phyloP scores from a whole-genome alignment of 2,888 invertebrate genomes.

The Anthophora plumipes region DNA sequence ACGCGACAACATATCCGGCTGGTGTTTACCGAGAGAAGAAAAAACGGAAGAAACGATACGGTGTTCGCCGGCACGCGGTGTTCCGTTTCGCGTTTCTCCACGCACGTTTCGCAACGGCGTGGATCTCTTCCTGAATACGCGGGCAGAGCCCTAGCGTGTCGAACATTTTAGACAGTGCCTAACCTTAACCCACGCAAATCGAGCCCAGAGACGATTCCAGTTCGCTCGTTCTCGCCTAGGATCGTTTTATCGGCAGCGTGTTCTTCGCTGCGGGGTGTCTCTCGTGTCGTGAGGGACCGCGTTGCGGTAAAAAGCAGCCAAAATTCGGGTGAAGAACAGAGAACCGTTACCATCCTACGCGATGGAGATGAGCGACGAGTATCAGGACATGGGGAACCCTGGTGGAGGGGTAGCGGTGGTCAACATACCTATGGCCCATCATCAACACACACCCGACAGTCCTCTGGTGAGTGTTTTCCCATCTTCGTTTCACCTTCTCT shows the following conservation, averaged over 20 bases:
- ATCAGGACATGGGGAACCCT: slow-evolving; percentile 82
- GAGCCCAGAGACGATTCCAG: slow-evolving; percentile 4
- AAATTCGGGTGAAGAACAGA: slow-evolving; percentile 95
- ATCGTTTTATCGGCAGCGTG: slow-evolving; percentile 40
- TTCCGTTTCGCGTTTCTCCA: not conserved
- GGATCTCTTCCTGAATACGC: not conserved
- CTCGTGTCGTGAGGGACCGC: slow-evolving; percentile 59
- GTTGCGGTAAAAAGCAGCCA: slow-evolving; percentile 85
- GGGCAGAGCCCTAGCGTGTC: slow-evolving; percentile 5
- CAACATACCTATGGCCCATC: slow-evolving; percentile 84
- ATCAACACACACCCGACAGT: slow-evolving; percentile 89
- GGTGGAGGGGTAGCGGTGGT: slow-evolving; percentile 79
- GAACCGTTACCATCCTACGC: slow-evolving; percentile 94
- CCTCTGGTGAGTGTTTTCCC: slow-evolving; percentile 88
- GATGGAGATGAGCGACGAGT: slow-evolving; percentile 88
- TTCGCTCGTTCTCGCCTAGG: not conserved
- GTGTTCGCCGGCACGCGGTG: not conserved
- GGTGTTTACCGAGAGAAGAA: slow-evolving; percentile 12
- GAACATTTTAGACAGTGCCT: slow-evolving; percentile 9
- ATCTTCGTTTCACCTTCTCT: too few species aligned
- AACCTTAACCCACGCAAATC: slow-evolving; percentile 1
- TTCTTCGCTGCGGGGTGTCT: slow-evolving; percentile 51
- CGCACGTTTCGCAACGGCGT: not conserved
- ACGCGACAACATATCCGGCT: not conserved
- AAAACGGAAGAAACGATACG: too few species aligned